Percentiles rank a stretch among this genome's conserved stretches.
phyloP scores from a whole-genome alignment of 2,113 vertebrate species.

The Damaliscus lunatus region DNA sequence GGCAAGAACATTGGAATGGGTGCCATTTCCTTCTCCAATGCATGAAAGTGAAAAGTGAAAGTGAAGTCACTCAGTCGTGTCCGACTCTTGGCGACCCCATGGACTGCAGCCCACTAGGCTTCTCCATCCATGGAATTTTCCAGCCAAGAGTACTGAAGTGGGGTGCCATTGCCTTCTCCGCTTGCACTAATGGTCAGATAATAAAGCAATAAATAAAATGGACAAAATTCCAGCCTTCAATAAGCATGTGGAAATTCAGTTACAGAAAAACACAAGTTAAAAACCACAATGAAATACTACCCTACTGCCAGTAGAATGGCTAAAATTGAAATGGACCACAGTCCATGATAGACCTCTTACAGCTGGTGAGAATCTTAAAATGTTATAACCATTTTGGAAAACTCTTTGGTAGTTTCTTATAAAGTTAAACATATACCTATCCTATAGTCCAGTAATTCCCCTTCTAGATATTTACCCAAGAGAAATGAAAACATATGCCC shows the following conservation, averaged over 20 bases:
- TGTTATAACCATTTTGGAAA: not conserved
- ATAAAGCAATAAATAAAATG: not conserved
- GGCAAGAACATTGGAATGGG: too few species aligned
- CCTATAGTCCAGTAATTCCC: not conserved
- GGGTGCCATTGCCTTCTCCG: too few species aligned
- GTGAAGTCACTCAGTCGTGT: too few species aligned
- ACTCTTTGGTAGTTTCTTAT: not conserved
- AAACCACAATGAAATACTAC: not conserved
- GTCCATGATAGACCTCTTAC: not conserved
- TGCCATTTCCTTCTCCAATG: too few species aligned
- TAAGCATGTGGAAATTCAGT: not conserved
- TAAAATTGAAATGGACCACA: not conserved
- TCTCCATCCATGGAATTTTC: too few species aligned
- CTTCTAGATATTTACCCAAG: not conserved
- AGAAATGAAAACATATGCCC: not conserved
- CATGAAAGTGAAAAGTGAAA: too few species aligned
- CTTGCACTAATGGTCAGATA: not conserved
- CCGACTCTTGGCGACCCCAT: too few species aligned
- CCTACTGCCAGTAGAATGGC: not conserved
- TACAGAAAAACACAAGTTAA: not conserved
- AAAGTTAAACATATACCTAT: not conserved
- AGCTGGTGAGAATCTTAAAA: not conserved
- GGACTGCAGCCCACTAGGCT: too few species aligned
- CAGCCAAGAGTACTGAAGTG: too few species aligned
- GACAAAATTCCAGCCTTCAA: not conserved